Conservation (phyloP, 1,140 invertebrate genomes). For the Apis florea region DNA sequence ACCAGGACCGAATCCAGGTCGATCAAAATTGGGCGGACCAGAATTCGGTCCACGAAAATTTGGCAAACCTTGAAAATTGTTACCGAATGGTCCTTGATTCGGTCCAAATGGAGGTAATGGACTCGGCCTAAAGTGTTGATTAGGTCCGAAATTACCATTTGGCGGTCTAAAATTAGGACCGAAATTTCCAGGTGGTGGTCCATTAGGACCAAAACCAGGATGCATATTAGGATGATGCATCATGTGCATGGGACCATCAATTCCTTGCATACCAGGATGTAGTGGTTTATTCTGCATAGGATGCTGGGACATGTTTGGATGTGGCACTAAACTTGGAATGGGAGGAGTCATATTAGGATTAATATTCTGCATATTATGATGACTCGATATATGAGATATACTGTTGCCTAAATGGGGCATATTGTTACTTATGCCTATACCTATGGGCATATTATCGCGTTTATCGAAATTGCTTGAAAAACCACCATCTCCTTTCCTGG, state of each 20-base stretch:
- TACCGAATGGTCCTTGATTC: constrained; percentile 64
- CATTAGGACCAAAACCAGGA: constrained; percentile 70
- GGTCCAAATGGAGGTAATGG: constrained; percentile 70
- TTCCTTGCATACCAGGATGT: constrained; percentile 59
- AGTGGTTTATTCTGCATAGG: constrained; percentile 68
- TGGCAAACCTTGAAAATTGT: constrained; percentile 71
- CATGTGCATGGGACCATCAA: constrained; percentile 69
- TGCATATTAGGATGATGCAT: constrained; percentile 68
- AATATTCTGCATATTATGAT: constrained; percentile 75
- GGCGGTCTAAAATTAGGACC: constrained; percentile 72
- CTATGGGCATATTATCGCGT: constrained; percentile 58
- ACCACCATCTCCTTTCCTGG: constrained; percentile 43
- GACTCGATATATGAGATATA: constrained; percentile 63
- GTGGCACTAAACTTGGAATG: constrained; percentile 62
- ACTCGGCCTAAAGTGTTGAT: constrained; percentile 72
- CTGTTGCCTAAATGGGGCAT: constrained; percentile 56
- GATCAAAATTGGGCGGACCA: constrained; percentile 71
- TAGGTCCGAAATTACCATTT: constrained; percentile 74
- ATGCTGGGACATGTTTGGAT: constrained; percentile 67
- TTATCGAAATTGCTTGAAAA: constrained; percentile 69
- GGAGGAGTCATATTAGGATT: constrained; percentile 71
- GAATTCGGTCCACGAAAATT: constrained; percentile 71
- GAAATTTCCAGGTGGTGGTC: constrained; percentile 70
- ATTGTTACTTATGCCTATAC: constrained; percentile 57
- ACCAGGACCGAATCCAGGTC: constrained; percentile 72